Evolutionary conservation across 2,113 vertebrate species (phyloP).

Genomic region (Pyrgilauda ruficollis): DNA sequence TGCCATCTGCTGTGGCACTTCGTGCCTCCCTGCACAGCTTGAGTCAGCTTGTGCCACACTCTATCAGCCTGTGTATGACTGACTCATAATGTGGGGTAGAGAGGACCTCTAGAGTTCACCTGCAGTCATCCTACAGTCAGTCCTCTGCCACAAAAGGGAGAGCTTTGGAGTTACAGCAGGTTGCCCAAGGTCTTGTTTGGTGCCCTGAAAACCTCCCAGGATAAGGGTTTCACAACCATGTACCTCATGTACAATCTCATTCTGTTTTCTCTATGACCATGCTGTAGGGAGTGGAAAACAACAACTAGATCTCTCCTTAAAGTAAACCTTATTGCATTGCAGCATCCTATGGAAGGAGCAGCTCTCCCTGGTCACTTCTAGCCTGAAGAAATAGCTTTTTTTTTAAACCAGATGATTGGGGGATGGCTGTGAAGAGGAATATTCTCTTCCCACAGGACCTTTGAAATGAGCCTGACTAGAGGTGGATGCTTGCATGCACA

Average conservation of each 20-base stretch:
- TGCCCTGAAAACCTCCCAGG: background rate
- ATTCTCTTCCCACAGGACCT: constrained; percentile 75
- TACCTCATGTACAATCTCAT: background rate
- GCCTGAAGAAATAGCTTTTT: background rate
- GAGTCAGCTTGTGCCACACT: background rate
- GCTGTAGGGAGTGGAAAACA: background rate
- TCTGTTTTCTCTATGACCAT: background rate
- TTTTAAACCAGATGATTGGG: background rate
- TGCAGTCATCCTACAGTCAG: background rate
- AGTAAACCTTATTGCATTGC: background rate
- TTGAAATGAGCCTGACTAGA: constrained; percentile 73
- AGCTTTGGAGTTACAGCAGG: background rate
- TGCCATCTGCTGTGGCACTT: background rate
- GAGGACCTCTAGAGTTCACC: background rate
- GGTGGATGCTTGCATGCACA: constrained; percentile 60
- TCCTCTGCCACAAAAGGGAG: background rate
- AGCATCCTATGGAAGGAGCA: background rate
- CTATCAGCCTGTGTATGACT: rapidly evolving
- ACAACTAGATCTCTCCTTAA: background rate
- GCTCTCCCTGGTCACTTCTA: background rate
- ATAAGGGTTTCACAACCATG: background rate
- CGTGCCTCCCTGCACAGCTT: background rate
- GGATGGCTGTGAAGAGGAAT: background rate
- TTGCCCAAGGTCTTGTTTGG: background rate
- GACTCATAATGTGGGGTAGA: rapidly evolving